Evolutionary conservation across 2,113 vertebrate species (phyloP).

Genomic region (Mustelus asterias): DNA sequence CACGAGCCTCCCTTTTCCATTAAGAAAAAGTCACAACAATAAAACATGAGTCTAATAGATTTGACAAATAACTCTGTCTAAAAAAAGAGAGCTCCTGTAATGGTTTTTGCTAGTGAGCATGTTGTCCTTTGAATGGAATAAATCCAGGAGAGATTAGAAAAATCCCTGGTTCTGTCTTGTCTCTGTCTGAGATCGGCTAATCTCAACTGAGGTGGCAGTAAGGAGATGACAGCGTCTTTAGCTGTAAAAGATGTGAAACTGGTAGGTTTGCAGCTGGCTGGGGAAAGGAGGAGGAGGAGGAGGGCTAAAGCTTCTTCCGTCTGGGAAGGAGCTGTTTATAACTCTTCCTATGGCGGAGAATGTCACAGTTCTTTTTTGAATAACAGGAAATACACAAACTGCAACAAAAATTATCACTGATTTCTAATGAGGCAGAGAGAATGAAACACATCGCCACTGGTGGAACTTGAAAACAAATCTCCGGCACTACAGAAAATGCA

Average conservation of each 20-base stretch:
- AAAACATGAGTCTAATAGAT: background rate
- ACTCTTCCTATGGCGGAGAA: background rate
- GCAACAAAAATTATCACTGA: background rate
- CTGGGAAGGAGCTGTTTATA: background rate
- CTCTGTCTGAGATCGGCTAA: background rate
- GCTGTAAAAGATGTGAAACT: background rate
- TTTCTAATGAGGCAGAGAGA: background rate
- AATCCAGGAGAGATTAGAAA: constrained; percentile 12
- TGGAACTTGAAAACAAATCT: background rate
- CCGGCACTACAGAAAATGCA: background rate
- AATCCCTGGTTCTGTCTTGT: background rate
- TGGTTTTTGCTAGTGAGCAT: no score
- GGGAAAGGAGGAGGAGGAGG: background rate
- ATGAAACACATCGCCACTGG: background rate
- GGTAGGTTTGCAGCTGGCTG: background rate
- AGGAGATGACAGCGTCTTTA: background rate
- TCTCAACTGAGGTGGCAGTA: background rate
- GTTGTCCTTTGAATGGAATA: background rate
- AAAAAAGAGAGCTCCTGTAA: constrained; percentile 3
- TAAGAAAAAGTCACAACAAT: background rate
- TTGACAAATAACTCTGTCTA: background rate
- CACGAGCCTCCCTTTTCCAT: background rate
- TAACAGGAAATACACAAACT: background rate
- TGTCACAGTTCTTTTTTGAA: background rate
- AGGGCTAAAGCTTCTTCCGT: background rate